Percentiles rank a stretch among this genome's conserved stretches.
phyloP scores from a whole-genome alignment of 2,797 vertebrate genomes.

The Sebastes glaucus region DNA sequence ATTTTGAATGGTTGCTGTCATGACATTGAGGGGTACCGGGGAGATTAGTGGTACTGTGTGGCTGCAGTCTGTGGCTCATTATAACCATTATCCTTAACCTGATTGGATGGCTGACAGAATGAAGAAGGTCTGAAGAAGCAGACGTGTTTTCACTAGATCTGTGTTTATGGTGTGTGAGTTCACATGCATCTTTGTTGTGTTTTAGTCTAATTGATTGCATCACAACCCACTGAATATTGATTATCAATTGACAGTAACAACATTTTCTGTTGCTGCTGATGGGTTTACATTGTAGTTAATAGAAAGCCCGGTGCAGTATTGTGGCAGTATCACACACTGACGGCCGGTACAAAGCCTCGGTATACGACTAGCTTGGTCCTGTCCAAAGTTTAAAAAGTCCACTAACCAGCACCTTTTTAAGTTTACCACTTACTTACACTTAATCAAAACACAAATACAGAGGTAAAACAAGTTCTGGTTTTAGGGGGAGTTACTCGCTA shows the following conservation, averaged over 20 bases:
- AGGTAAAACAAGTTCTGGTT: not conserved
- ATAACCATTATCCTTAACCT: slow-evolving; percentile 38
- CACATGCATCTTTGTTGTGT: not conserved
- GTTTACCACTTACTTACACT: not conserved
- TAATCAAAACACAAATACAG: not conserved
- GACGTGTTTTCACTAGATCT: slow-evolving; percentile 1
- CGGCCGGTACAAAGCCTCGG: too few species aligned
- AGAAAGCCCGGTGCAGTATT: too few species aligned
- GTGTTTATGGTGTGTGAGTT: not conserved
- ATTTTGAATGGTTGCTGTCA: slow-evolving; percentile 49
- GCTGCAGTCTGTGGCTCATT: slow-evolving; percentile 41
- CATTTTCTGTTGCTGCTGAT: too few species aligned
- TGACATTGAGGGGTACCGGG: slow-evolving; percentile 31
- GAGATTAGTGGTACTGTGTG: slow-evolving; percentile 44
- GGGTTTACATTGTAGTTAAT: too few species aligned
- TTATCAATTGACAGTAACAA: not conserved
- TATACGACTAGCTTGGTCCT: not conserved
- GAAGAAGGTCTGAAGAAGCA: not conserved
- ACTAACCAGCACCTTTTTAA: not conserved
- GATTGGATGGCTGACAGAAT: slow-evolving; percentile 15
- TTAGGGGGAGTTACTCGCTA: not conserved
- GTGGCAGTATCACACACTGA: too few species aligned
- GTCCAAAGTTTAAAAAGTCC: not conserved
- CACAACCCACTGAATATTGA: not conserved
- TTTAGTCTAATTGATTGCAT: not conserved